A percentile compares a stretch with the other conserved stretches of the same genome.
Conservation (phyloP, 1,140 invertebrate species). For the Atta cephalotes region DNA sequence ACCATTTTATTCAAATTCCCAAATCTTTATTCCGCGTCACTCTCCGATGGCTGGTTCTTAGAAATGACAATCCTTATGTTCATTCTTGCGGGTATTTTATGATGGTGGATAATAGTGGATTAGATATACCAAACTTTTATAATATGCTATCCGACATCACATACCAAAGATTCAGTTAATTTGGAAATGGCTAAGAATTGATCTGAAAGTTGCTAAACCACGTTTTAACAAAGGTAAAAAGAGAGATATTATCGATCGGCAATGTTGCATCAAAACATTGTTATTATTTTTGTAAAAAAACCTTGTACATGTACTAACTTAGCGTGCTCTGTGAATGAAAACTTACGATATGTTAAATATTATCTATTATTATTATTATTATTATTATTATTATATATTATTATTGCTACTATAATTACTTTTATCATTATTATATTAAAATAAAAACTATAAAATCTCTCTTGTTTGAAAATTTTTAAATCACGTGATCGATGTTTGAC, state of each 20-base stretch:
- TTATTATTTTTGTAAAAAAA: slow-evolving; percentile 85
- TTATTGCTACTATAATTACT: slow-evolving; percentile 67
- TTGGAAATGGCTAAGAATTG: slow-evolving; percentile 56
- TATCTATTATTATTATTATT: slow-evolving; percentile 75
- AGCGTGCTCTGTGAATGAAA: slow-evolving; percentile 82
- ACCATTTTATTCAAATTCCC: neutral
- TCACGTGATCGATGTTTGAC: slow-evolving; percentile 76
- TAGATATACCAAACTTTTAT: slow-evolving; percentile 76
- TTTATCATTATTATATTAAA: slow-evolving; percentile 74
- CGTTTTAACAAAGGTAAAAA: slow-evolving; percentile 75
- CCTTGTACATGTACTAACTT: slow-evolving; percentile 83
- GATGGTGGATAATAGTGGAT: slow-evolving; percentile 74
- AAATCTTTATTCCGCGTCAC: neutral
- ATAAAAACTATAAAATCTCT: slow-evolving; percentile 81
- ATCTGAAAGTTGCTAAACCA: slow-evolving; percentile 69
- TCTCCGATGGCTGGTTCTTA: neutral
- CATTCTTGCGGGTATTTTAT: slow-evolving; percentile 62
- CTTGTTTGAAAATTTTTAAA: slow-evolving; percentile 82
- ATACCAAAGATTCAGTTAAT: slow-evolving; percentile 85
- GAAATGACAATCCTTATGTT: slow-evolving; percentile 33
- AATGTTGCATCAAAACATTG: slow-evolving; percentile 83
- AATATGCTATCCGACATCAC: slow-evolving; percentile 83
- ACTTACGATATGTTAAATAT: slow-evolving; percentile 83
- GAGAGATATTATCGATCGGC: slow-evolving; percentile 78
- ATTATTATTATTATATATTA: slow-evolving; percentile 74